These are phyloP conservation scores for Montipora sp. DNA, from an alignment of 64 coral and sea anemone genomes.

Conservation along the genomic window DNA sequence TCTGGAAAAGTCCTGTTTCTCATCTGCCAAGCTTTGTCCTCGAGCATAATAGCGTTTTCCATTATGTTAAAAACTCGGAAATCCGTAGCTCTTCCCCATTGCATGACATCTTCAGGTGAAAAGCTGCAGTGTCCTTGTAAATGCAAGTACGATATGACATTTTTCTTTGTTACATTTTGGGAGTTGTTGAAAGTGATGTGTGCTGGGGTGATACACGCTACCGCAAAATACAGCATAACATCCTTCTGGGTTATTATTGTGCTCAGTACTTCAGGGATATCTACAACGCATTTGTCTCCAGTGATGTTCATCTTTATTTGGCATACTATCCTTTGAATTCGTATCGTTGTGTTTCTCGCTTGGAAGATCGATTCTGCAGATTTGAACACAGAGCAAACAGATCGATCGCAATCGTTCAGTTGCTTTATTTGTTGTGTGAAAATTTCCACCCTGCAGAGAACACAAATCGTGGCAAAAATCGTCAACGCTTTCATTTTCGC, in stretches of 20 bases:
- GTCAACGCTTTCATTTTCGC: not conserved
- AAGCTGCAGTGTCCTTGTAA: conserved; percentile 26
- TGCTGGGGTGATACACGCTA: not conserved
- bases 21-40: not conserved
- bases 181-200: conserved; percentile 31
- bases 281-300: not conserved
- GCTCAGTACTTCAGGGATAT: not conserved
- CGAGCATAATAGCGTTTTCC: conserved; percentile 4
- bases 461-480: not conserved
- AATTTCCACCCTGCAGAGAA: not conserved
- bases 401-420: not conserved
- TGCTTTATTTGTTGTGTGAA: not conserved
- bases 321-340: not conserved
- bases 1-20: not conserved
- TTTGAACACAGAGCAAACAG: not conserved
- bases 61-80: conserved; percentile 19
- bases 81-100: conserved; percentile 44
- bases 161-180: conserved; percentile 43
- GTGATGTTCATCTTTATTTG: not conserved
- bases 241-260: not conserved
- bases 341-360: not conserved
- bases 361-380: not conserved
- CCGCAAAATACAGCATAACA: conserved; percentile 1
- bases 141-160: conserved; percentile 40
- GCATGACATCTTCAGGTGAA: not conserved